A percentile compares a stretch with the other conserved stretches of the same genome.
Conservation (phyloP, 2,113 vertebrate genomes). For the Heteronetta atricapilla region DNA sequence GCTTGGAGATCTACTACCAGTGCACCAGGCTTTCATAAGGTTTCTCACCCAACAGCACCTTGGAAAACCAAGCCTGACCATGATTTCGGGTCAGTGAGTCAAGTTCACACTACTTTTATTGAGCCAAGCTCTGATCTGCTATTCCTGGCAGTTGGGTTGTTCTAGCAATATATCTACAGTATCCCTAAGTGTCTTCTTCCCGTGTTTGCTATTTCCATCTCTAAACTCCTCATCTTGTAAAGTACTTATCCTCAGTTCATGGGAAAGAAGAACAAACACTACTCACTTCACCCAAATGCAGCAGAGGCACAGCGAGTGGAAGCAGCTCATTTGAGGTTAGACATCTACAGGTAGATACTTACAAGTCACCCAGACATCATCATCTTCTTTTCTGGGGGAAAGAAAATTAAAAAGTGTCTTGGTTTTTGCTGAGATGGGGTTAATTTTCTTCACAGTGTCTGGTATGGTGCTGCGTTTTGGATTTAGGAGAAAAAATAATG, state of each 20-base stretch:
- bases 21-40: not conserved
- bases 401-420: not conserved
- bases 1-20: not conserved
- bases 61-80: not conserved
- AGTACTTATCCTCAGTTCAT: not conserved
- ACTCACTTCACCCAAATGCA: not conserved
- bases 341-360: not conserved
- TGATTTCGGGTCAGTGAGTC: not conserved
- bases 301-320: not conserved
- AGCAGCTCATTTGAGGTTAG: not conserved
- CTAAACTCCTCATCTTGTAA: not conserved
- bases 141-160: not conserved
- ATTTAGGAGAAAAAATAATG: no score
- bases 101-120: not conserved
- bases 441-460: no score
- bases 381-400: not conserved
- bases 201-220: not conserved
- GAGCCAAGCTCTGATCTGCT: not conserved
- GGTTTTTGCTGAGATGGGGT: no score
- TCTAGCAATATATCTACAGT: not conserved
- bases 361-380: accelerated
- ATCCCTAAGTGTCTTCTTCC: not conserved
- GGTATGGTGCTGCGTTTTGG: no score
- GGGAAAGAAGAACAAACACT: not conserved
- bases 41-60: not conserved